phyloP scores from a whole-genome alignment of 1,140 invertebrate species.

The Stegodyphus mimosarum region DNA sequence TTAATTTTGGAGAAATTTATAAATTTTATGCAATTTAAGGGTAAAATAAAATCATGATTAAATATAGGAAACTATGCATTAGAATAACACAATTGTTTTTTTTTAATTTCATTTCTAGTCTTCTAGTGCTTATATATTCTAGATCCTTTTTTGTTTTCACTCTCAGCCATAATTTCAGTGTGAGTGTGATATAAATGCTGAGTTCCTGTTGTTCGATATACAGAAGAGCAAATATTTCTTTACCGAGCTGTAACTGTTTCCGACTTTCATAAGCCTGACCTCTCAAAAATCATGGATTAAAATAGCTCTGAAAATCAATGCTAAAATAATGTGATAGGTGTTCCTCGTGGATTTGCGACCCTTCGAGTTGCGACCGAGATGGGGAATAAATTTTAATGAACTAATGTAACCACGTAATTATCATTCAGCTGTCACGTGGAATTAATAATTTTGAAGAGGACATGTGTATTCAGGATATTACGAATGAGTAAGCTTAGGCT shows the following conservation, averaged over 20 bases:
- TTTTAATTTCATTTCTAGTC: too few relatives aligned
- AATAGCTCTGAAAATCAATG: conserved; percentile 28
- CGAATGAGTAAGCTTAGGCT: conserved; percentile 26
- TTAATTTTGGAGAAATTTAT: too few relatives aligned
- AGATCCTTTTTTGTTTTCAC: too few relatives aligned
- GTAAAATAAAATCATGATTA: too few relatives aligned
- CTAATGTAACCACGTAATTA: conserved; percentile 55
- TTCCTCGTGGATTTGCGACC: conserved; percentile 11
- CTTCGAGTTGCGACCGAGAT: not conserved
- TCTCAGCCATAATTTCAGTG: too few relatives aligned
- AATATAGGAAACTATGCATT: too few relatives aligned
- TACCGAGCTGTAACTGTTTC: not conserved
- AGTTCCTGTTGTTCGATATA: too few relatives aligned
- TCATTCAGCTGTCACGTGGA: conserved; percentile 46
- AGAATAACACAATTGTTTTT: too few relatives aligned
- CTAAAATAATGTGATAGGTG: conserved; percentile 16
- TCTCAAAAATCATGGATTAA: conserved; percentile 49
- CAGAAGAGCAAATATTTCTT: too few relatives aligned
- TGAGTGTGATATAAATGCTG: too few relatives aligned
- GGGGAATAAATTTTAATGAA: conserved; percentile 60
- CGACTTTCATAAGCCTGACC: not conserved
- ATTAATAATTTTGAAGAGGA: conserved; percentile 58
- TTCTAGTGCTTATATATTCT: too few relatives aligned
- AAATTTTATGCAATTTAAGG: too few relatives aligned
- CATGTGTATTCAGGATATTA: not conserved